These are phyloP conservation scores for Cheilinus undulatus DNA, from an alignment of 2,113 vertebrate species.

Conservation along the genomic window DNA sequence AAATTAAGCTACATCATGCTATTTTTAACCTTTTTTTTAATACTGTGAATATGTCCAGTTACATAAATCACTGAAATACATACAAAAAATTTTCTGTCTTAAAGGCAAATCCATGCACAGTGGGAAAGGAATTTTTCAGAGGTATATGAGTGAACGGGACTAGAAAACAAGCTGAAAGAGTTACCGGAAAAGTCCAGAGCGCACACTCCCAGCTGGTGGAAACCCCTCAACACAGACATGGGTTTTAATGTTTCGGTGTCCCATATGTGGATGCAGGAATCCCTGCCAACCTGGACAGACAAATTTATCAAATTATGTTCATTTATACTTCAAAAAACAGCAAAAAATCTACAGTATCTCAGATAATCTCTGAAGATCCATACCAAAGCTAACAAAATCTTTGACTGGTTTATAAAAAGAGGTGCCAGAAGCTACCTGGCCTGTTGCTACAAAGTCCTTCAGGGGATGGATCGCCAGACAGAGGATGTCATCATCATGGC, in stretches of 20 bases:
- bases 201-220: conserved; percentile 95
- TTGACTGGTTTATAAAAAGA: conserved; percentile 15
- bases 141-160: too few species aligned
- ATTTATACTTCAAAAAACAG: background rate
- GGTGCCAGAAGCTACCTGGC: conserved; percentile 87
- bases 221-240: conserved; percentile 94
- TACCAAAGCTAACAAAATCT: background rate
- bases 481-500: conserved; percentile 97
- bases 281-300: conserved; percentile 91
- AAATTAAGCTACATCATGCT: too few species aligned
- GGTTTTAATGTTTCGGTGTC: conserved; percentile 95
- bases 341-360: background rate
- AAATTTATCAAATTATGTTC: conserved; percentile 30
- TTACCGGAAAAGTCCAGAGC: conserved; percentile 98
- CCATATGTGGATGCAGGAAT: conserved; percentile 96
- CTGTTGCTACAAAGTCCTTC: conserved; percentile 97
- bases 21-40: too few species aligned
- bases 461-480: conserved; percentile 96
- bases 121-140: too few species aligned
- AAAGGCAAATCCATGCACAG: too few species aligned
- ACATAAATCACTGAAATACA: too few species aligned
- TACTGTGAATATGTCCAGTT: too few species aligned
- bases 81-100: too few species aligned
- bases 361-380: background rate
- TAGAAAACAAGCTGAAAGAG: background rate